These are phyloP conservation scores for Drosophila paramelanica DNA, from an alignment of 2,888 invertebrate species.

Conservation along the genomic window DNA sequence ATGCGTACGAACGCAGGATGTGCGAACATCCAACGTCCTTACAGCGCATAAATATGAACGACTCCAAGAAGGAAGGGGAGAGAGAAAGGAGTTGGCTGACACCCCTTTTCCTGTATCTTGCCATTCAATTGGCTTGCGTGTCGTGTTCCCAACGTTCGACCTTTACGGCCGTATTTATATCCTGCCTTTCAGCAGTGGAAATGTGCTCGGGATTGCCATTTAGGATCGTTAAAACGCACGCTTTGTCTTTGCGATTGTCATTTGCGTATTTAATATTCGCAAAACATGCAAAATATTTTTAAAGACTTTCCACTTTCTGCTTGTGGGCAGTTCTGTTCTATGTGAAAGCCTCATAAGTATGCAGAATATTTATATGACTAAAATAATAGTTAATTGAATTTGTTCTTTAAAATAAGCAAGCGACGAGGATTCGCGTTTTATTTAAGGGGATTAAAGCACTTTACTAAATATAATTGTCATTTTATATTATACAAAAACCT, in stretches of 20 bases:
- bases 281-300: conserved; percentile 56
- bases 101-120: conserved; percentile 33
- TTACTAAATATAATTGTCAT: too few relatives aligned
- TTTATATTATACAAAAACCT: too few relatives aligned
- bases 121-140: conserved; percentile 62
- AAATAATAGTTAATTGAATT: too few relatives aligned
- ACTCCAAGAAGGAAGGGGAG: conserved; percentile 21
- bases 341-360: too few relatives aligned
- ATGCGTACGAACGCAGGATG: conserved; percentile 58
- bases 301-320: conserved; percentile 8
- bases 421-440: too few relatives aligned
- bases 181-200: conserved; percentile 23
- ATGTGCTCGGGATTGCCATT: conserved; percentile 70
- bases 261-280: conserved; percentile 56
- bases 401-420: too few relatives aligned
- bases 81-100: conserved; percentile 18
- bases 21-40: conserved; percentile 61
- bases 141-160: conserved; percentile 51
- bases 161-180: conserved; percentile 53
- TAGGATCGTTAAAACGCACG: conserved; percentile 60
- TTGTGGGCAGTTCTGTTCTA: not conserved
- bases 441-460: too few relatives aligned
- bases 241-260: conserved; percentile 49
- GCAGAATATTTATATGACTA: too few relatives aligned
- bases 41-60: conserved; percentile 70